Conservation (phyloP, 1,140 invertebrate species). For the Bilobella aurantiaca region DNA sequence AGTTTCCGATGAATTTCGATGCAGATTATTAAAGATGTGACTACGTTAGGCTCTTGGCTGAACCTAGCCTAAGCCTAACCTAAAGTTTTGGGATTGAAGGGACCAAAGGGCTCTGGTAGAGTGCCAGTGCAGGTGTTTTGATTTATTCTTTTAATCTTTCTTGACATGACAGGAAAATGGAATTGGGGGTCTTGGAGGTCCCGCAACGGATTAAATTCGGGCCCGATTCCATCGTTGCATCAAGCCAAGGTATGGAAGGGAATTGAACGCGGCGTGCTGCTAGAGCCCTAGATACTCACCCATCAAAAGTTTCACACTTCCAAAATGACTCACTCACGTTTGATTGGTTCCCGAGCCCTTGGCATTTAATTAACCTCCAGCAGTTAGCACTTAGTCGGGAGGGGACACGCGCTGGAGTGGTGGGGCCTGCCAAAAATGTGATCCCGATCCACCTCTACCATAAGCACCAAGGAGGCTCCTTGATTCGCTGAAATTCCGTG, state of each 20-base stretch:
- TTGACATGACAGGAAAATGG: slow-evolving; percentile 8
- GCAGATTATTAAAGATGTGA: no score
- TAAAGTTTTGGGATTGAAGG: neutral
- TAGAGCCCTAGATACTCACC: no score
- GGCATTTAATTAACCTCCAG: neutral
- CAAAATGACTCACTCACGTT: neutral
- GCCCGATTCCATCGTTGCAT: neutral
- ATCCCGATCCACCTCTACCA: no score
- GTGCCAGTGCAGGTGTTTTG: slow-evolving; percentile 1
- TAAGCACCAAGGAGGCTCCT: no score
- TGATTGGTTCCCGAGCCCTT: neutral
- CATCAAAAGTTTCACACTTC: neutral
- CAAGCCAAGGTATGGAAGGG: neutral
- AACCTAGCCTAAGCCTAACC: no score
- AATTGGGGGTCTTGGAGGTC: neutral
- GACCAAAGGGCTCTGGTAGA: neutral
- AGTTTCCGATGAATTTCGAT: neutral
- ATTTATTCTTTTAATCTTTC: slow-evolving; percentile 10
- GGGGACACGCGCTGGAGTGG: no score
- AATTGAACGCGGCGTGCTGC: no score
- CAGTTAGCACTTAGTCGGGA: neutral
- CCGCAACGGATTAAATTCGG: neutral
- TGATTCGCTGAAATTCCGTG: no score
- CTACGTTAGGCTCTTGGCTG: no score
- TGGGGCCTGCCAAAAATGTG: no score